These are phyloP conservation scores for Darevskia mixta DNA, from an alignment of 2,797 vertebrate genomes.

Conservation along the genomic window DNA sequence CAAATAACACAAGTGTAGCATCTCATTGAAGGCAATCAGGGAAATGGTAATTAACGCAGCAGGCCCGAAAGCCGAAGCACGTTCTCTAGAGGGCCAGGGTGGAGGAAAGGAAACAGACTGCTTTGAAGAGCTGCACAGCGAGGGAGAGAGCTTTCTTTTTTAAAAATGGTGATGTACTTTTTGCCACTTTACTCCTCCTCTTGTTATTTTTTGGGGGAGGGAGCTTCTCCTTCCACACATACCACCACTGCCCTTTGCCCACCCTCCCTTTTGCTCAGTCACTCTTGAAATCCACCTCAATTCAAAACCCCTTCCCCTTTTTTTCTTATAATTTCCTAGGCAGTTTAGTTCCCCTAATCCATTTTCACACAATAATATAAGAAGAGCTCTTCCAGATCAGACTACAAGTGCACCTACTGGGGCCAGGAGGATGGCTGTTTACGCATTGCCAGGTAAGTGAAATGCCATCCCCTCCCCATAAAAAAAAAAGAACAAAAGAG, in stretches of 20 bases:
- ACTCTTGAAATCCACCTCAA: neutral
- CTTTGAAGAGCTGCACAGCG: constrained; percentile 28
- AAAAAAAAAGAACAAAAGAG: neutral
- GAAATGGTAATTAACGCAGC: constrained; percentile 67
- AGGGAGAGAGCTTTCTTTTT: constrained; percentile 13
- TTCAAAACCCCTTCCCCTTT: neutral
- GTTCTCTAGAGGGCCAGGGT: neutral
- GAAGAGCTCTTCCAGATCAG: neutral
- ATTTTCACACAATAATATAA: neutral
- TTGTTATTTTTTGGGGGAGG: neutral
- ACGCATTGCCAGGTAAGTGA: neutral
- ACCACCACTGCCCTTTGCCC: neutral
- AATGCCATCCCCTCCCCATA: neutral
- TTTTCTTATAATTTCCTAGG: neutral
- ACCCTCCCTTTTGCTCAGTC: neutral
- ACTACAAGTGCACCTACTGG: neutral
- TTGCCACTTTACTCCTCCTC: constrained; percentile 37
- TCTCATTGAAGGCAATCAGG: constrained; percentile 57
- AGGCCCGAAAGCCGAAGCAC: constrained; percentile 41
- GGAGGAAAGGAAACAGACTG: constrained; percentile 34
- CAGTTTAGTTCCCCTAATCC: accelerated
- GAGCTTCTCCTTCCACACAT: neutral
- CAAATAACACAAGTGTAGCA: constrained; percentile 32
- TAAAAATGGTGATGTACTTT: constrained; percentile 23
- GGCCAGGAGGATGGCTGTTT: neutral